Evolutionary conservation across 1,140 invertebrate species (phyloP), one percentile per base, ranked within the genome.

Genomic region (Orchestia grillus): DNA sequence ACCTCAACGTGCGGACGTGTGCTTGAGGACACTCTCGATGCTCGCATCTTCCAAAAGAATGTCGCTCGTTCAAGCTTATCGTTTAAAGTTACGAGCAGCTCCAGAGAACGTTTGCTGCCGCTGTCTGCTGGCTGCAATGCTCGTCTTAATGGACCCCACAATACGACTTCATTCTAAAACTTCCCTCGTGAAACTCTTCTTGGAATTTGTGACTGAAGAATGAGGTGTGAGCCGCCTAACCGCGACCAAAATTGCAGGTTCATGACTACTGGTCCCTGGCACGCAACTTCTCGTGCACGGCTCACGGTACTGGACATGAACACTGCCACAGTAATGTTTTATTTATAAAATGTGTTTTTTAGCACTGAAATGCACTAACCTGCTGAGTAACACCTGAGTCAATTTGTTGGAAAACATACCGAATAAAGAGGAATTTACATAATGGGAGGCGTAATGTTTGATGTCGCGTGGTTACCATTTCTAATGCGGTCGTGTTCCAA

Each of bases 11-110:
- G 62, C 62, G 62, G 62, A 15, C 62, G 28, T 28, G 36, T 8
- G 62, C 62, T 77, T 77, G 11, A 77, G 28, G 62, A 77, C 62
- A 77, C 62, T 77, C 19, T 19, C 62, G 28, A 77, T 77, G 62
- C 36, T 77, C 62, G 62, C 62, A 77, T 77, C 62, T 44, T 19
- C 6, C 44, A 8, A 23, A 94, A 40, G 92, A 94, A 94, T 94
- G 92, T 94, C 41, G 92, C 92, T 16, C 41, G 88, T 44, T 94
- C 47, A 94, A 94, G 92, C 92, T 94, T 44, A 94, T 40, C 92
- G 44, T 94, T 94, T 94, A 94, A 94, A 94, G 92, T 94, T 94
- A 94, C 92, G 92, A 94, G 43, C 41, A 47, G 43, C 92, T 45
- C 40, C 92, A 94, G 43, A 45, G 36, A 47, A 44, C 92, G 40